Evolutionary conservation across 1,140 invertebrate species (phyloP).

Genomic region (Apolygus lucorum): DNA sequence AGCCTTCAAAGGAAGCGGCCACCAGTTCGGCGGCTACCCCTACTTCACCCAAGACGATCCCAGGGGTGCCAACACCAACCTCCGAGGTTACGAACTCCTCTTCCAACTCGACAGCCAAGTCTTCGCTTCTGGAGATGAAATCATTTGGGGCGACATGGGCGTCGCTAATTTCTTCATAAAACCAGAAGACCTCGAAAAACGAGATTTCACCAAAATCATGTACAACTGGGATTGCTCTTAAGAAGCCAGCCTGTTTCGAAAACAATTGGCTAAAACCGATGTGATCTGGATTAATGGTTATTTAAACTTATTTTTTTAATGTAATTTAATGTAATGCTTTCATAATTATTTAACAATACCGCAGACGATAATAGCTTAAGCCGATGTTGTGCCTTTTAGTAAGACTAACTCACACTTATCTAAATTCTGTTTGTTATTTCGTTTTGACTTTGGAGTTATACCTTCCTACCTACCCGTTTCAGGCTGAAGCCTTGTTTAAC

Average conservation of each 20-base stretch:
- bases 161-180: neutral
- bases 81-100: neutral
- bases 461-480: no score
- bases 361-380: no score
- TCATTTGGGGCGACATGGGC: constrained; percentile 7
- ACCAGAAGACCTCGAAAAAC: neutral
- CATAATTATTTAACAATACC: no score
- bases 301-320: neutral
- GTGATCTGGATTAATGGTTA: neutral
- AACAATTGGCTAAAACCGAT: neutral
- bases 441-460: no score
- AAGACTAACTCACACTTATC: no score
- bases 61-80: neutral
- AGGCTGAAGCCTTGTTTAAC: no score
- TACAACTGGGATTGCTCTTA: constrained; percentile 3
- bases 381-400: neutral
- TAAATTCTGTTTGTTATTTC: no score
- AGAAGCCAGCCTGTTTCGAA: neutral
- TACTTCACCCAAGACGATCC: constrained; percentile 4
- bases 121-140: neutral
- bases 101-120: constrained; percentile 3
- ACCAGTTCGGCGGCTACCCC: neutral
- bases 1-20: constrained; percentile 3
- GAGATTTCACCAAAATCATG: constrained; percentile 2
- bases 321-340: neutral